Evolutionary conservation across 2,113 vertebrate genomes (phyloP).

Genomic region (Mixornis gularis): DNA sequence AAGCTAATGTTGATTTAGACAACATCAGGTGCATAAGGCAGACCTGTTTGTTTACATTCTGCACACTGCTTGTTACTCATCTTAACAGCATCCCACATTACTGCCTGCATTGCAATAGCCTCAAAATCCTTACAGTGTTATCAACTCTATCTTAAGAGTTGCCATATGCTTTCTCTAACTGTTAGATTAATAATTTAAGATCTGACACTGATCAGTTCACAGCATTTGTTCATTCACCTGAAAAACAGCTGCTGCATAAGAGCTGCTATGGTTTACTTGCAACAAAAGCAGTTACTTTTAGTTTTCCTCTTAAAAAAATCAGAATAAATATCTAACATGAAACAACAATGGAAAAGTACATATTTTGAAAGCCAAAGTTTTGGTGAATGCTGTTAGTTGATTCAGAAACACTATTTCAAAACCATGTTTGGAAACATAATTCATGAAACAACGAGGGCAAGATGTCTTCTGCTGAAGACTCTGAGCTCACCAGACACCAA

Average conservation of each 20-base stretch:
- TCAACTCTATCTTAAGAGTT: not conserved
- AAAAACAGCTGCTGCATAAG: not conserved
- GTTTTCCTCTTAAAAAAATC: not conserved
- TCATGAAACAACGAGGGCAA: not conserved
- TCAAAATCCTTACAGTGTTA: not conserved
- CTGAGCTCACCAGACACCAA: not conserved
- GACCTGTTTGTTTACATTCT: not conserved
- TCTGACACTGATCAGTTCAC: not conserved
- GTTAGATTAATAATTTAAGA: not conserved
- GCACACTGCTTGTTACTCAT: not conserved
- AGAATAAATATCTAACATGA: not conserved
- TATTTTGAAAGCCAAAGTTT: not conserved
- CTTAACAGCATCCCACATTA: not conserved
- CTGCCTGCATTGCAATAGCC: not conserved
- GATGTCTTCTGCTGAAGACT: not conserved
- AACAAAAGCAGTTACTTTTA: not conserved
- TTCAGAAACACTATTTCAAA: not conserved
- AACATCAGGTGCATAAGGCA: not conserved
- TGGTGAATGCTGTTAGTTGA: not conserved
- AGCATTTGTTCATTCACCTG: not conserved
- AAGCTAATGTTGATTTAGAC: not conserved
- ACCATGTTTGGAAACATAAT: not conserved
- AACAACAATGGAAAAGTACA: not conserved
- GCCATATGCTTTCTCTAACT: not conserved
- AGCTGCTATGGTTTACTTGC: not conserved